Evolutionary conservation across 2,888 invertebrate species (phyloP), one percentile per base, ranked within the genome.

Genomic region (Mythimna impura): DNA sequence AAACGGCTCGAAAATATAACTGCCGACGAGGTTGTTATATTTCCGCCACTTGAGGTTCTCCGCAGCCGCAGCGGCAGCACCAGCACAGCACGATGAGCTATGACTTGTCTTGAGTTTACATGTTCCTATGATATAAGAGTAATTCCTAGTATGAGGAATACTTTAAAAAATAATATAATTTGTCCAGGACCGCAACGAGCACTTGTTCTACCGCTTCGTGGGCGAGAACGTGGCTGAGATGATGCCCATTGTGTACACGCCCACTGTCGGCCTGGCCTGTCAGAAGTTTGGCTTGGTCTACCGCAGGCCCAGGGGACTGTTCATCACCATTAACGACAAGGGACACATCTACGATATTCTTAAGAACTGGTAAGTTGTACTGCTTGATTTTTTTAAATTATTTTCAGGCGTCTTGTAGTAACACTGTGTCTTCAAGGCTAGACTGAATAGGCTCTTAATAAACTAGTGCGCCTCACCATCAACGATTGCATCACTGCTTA

Each of bases 201-300:
- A 98, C 86, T 97, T 99, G 25, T 99, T 99, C 96, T 99, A 98
- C 94, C 97, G 98, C 50, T 97, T 99, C 66, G 95, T 99, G 61
- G 97, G 97, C 22, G 98, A 99, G 84, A 97, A 99, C 92, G 98
- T 99, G 36, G 97, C 98, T 63, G 97, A 98, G 80, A 97, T 99
- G 97, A 99, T 99, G 99, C 99, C 99, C 0, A 97, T 99, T 77
- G 99, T 99, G n/a, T 99, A 99, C 95, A 99, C 99, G 0, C 99
- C 99, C 0, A 99, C 99, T 0, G 99, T 99, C 17, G 99, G 99
- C 7, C 96, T 98, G 87, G 99, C 99, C 43, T 99, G 99, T 94
- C 99, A 99, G 96, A 98, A 99, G 93, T 99, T 98, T 94, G 99
- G 99, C 30, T 97, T 99, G 81, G 97, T 99, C 81, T 99, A 97